Evolutionary conservation across 2,888 invertebrate genomes (phyloP).

Genomic region (Drosophila greeni): DNA sequence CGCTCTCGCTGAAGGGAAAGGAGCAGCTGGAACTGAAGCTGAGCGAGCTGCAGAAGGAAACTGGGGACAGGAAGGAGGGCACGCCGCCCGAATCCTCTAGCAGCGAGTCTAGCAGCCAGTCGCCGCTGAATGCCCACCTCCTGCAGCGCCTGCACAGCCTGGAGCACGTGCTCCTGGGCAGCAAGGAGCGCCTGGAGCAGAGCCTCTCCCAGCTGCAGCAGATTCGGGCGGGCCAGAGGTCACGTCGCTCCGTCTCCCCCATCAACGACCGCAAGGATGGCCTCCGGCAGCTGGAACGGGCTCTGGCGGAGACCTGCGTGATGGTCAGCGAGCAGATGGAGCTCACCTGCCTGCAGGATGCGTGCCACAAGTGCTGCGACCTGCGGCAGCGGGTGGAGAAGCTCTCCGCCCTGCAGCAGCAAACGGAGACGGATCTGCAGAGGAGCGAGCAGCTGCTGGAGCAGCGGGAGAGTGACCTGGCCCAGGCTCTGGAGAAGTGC

Average conservation of each 20-base stretch:
- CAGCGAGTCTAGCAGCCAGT: conserved; percentile 52
- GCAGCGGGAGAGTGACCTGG: conserved; percentile 75
- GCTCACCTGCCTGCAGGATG: conserved; percentile 79
- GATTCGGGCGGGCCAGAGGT: conserved; percentile 81
- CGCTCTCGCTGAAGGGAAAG: conserved; percentile 89
- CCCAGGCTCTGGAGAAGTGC: conserved; percentile 76
- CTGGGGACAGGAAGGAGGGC: conserved; percentile 83
- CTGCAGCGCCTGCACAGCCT: conserved; percentile 82
- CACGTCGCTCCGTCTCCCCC: conserved; percentile 83
- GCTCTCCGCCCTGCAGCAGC: conserved; percentile 78
- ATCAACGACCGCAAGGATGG: conserved; percentile 84
- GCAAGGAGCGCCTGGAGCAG: conserved; percentile 84
- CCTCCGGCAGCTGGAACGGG: conserved; percentile 83
- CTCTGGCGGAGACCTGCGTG: conserved; percentile 82
- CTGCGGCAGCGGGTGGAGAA: conserved; percentile 81
- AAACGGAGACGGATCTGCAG: conserved; percentile 73
- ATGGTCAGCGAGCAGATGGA: conserved; percentile 77
- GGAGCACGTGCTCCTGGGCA: conserved; percentile 83
- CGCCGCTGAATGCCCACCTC: conserved; percentile 80
- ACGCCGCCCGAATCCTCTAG: conserved; percentile 80
- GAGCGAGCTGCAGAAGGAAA: conserved; percentile 75
- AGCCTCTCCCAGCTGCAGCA: conserved; percentile 83
- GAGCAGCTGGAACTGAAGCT: conserved; percentile 92
- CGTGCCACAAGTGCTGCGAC: conserved; percentile 81
- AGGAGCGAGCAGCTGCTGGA: conserved; percentile 75